Conservation (phyloP, 2,888 invertebrate genomes). For the Hyposoter dolosus region DNA sequence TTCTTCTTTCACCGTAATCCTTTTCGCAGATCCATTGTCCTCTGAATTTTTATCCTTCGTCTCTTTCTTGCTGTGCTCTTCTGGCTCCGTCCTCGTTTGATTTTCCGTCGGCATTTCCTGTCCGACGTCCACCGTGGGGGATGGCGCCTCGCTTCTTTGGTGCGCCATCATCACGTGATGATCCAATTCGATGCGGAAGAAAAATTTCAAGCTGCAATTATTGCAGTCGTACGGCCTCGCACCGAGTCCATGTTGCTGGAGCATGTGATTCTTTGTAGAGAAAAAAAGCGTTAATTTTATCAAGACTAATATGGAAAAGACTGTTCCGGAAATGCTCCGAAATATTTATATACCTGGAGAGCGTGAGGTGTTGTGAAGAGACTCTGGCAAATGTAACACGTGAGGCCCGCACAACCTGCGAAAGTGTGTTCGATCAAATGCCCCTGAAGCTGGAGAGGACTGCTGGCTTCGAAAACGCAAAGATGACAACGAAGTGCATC, state of each 20-base stretch:
- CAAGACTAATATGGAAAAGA: background rate
- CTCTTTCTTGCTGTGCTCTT: conserved; percentile 40
- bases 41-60: conserved; percentile 21
- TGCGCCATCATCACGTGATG: conserved; percentile 88
- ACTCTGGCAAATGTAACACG: conserved; percentile 95
- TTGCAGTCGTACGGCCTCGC: conserved; percentile 94
- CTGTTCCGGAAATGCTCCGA: background rate
- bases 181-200: conserved; percentile 95
- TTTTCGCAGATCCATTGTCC: conserved; percentile 49
- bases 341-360: conserved; percentile 84
- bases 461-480: conserved; percentile 91
- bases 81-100: background rate
- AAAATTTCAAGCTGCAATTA: conserved; percentile 93
- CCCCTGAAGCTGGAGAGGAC: conserved; percentile 93
- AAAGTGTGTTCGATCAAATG: conserved; percentile 97
- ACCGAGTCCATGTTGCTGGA: conserved; percentile 91
- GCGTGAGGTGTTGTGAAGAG: conserved; percentile 94
- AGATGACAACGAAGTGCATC: conserved; percentile 88
- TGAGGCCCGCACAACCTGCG: conserved; percentile 92
- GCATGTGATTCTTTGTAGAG: conserved; percentile 90
- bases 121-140: conserved; percentile 46
- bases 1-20: conserved; percentile 77
- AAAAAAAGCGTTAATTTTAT: background rate
- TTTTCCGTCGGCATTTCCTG: conserved; percentile 40
- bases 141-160: conserved; percentile 63